Evolutionary conservation across 2,113 vertebrate genomes (phyloP), one percentile per base, ranked within the genome.

Genomic region (Ondatra zibethicus): DNA sequence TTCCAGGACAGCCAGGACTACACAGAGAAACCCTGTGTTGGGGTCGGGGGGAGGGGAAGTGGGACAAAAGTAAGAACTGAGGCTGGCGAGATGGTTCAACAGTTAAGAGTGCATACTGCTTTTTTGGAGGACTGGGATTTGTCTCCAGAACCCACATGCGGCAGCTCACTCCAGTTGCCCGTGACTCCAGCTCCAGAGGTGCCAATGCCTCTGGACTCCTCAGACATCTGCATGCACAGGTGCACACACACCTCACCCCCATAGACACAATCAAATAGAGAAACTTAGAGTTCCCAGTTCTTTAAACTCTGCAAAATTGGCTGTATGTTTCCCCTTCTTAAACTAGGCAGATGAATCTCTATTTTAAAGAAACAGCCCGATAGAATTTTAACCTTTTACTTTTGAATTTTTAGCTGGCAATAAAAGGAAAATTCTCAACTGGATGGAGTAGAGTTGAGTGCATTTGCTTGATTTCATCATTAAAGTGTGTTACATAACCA

Each of bases 381-480:
- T 11, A 58, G 70, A 95, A 75, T 93, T 93, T 90, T 90, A 82
- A 58, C 27, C 85, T 36, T 73, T 45, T 68, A 33, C 33, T 90
- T 90, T 58, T 92, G n/a, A 89, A 55, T 89, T 92, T 66, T 92
- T 84, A 72, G 36, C 19, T 93, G 61, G 29, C 29, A 85, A 16
- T 68, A 36, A 81, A 95, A 68, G 89, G 88, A 39, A 91, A 88
- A 95, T 76, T 95, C 29, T 89, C 66, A 89, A 3, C 92, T 82
- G 73, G 93, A 58, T 89, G 36, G 36, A 70, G 12, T 93, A 58
- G 86, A 89, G 47, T 63, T 92, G 81, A 84, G 25, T 92, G 52
- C 89, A 92, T 94, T 92, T 73, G 42, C 91, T 97, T 89, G 50
- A 50, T 75, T 93, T 89, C 33, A 86, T 78, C 94, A 36, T 92